A percentile compares a stretch with the other conserved stretches of the same genome.
These are phyloP conservation scores for Drosophila rubida DNA, from an alignment of 2,888 invertebrate genomes.

Conservation along the genomic window DNA sequence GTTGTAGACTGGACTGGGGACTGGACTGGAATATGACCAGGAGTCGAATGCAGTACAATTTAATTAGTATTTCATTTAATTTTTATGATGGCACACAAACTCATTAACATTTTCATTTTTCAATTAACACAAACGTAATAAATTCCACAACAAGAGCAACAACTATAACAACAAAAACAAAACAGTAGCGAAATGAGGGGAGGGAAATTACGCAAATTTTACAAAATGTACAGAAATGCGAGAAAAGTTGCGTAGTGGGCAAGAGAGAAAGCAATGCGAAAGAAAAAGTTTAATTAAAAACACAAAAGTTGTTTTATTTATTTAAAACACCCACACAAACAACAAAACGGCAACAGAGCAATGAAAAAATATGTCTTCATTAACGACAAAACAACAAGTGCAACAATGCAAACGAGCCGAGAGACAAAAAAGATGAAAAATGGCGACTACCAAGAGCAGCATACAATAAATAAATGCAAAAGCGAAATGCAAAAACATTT, in stretches of 20 bases:
- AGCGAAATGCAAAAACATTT: slow-evolving; percentile 75
- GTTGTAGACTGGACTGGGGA: slow-evolving; percentile 4
- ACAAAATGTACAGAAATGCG: slow-evolving; percentile 66
- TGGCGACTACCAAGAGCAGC: slow-evolving; percentile 30
- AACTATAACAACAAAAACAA: slow-evolving; percentile 28
- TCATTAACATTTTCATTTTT: slow-evolving; percentile 82
- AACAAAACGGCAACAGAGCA: slow-evolving; percentile 34
- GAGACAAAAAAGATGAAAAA: slow-evolving; percentile 7
- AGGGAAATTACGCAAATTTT: slow-evolving; percentile 52
- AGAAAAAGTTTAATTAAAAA: slow-evolving; percentile 79
- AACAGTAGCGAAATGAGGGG: slow-evolving; percentile 24
- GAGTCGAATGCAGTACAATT: slow-evolving; percentile 56
- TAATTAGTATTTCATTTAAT: slow-evolving; percentile 76
- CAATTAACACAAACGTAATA: slow-evolving; percentile 82
- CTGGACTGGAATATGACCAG: slow-evolving; percentile 6
- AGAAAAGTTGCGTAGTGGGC: slow-evolving; percentile 36
- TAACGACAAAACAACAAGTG: slow-evolving; percentile 68
- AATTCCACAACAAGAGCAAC: slow-evolving; percentile 58
- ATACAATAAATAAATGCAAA: slow-evolving; percentile 67
- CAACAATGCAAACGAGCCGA: slow-evolving; percentile 57
- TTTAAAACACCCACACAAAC: slow-evolving; percentile 48
- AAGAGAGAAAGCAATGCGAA: slow-evolving; percentile 29
- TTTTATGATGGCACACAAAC: slow-evolving; percentile 70
- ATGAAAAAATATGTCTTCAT: slow-evolving; percentile 80
- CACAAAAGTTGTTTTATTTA: slow-evolving; percentile 78